Base-by-base conservation (phyloP, 2,113 vertebrate genomes). In the Urocolius indicus region DNA sequence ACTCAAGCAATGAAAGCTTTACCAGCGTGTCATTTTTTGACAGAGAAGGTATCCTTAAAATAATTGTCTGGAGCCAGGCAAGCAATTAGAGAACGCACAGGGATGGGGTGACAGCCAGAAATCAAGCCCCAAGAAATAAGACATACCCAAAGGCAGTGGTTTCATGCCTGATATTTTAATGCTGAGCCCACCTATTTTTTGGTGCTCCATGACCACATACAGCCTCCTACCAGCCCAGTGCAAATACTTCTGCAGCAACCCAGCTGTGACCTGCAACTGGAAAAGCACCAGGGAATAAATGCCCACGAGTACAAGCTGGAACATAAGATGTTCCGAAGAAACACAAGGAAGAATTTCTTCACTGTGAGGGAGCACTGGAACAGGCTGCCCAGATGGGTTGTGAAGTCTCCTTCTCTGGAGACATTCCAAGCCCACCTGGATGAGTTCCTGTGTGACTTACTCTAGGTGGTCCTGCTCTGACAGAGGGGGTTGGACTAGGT, bases 31-130 rank as follows among this genome's bases (percentile, higher is more conserved):
- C 61, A 48, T 11, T 8, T 87, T 76, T 36, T 72, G 43, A 79
- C 52, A 41, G 67, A 46, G 26, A 14, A 74, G 21, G 6, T 22
- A 76, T 46, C 72, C 85, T 84, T 62, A 52, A 84, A 86, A 72
- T 17, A 75, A 45, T 3, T 8, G 29, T 4, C 32, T 0, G 36
- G 57, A 86, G n/a, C 55, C 89, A 71, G 36, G 21, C 16, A 14
- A 66, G 73, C 57, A 48, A 46, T 38, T 16, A 18, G n/a, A 29
- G 72, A 43, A 66, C 0, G 2, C 24, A 6, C 0, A 0, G 34
- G 46, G 46, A 65, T 0, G 5, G 24, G 22, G 16, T 5, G 18
- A 41, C 18, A 65, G 72, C n/a, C 45, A 68, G 26, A 78, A 87
- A 69, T 10, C 26, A 54, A 6, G 16, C 27, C 51, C 29, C 15